These are phyloP conservation scores for Pycnonotus jocosus DNA, from an alignment of 2,113 vertebrate genomes.

Conservation along the genomic window DNA sequence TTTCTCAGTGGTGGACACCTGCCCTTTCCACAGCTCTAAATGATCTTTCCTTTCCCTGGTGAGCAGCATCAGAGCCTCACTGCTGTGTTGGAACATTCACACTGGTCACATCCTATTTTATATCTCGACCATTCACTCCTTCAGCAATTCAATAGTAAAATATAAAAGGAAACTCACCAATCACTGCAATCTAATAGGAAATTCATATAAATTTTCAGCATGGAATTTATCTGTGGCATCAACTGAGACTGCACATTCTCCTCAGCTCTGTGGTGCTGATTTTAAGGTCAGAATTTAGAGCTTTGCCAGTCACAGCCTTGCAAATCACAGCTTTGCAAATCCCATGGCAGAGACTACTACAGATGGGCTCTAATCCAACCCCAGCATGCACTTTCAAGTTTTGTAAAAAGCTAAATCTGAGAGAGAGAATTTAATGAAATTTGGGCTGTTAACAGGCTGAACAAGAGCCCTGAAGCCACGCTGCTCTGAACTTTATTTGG, in stretches of 20 bases:
- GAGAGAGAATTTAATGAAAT: background rate
- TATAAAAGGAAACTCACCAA: background rate
- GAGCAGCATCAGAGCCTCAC: background rate
- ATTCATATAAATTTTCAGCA: background rate
- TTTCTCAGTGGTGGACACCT: background rate
- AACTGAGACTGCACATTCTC: background rate
- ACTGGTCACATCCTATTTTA: background rate
- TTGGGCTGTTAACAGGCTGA: background rate
- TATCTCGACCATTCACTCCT: background rate
- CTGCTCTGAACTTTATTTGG: background rate
- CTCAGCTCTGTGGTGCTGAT: background rate
- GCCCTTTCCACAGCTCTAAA: background rate
- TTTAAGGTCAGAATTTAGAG: conserved; percentile 34
- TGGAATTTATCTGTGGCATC: background rate
- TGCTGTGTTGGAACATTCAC: background rate
- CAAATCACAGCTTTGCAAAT: conserved; percentile 39
- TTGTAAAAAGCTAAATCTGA: background rate
- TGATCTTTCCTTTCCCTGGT: background rate
- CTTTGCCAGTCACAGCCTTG: background rate
- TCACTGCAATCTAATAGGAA: background rate
- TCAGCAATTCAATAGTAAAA: background rate
- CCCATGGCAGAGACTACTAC: background rate
- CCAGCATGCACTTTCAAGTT: background rate
- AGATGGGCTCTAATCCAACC: conserved; percentile 9
- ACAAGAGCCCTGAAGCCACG: background rate